Percentiles rank a stretch among this genome's conserved stretches.
Evolutionary conservation across 2,113 vertebrate genomes (phyloP).

Genomic region (Corythaixoides concolor): DNA sequence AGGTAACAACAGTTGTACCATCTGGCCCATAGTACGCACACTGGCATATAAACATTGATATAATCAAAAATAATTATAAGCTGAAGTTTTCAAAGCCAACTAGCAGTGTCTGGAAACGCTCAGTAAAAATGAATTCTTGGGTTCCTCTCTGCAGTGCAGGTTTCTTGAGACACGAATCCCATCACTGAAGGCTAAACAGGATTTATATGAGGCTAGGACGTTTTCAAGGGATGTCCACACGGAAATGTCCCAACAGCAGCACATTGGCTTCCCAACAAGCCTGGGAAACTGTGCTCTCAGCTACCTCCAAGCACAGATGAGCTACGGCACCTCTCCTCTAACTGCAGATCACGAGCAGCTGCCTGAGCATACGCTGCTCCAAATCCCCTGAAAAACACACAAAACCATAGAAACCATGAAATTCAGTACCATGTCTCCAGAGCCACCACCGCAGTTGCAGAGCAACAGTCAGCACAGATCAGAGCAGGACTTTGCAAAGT

Average conservation of each 20-base stretch:
- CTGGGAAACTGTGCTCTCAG: background rate
- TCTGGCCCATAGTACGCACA: background rate
- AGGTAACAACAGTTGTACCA: constrained; percentile 47
- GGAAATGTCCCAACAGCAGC: background rate
- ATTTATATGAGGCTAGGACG: fast-evolving
- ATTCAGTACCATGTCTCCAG: background rate
- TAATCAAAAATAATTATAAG: constrained; percentile 23
- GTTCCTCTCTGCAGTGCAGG: background rate
- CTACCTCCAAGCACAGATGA: background rate
- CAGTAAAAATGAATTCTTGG: background rate
- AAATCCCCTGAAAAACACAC: background rate
- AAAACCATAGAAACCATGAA: background rate
- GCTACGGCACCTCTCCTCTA: background rate
- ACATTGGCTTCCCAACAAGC: background rate
- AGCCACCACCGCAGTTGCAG: fast-evolving
- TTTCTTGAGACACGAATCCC: background rate
- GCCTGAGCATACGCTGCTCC: background rate
- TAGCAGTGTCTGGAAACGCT: background rate
- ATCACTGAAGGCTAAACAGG: background rate
- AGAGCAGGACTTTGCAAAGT: background rate
- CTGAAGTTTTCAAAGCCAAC: constrained; percentile 2
- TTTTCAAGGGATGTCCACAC: background rate
- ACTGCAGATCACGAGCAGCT: background rate
- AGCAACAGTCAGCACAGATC: background rate
- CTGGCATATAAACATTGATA: constrained; percentile 29